Percentiles rank a stretch among this genome's conserved stretches.
Conservation (phyloP, 1,140 invertebrate genomes). For the Drosophila nebulosa region DNA sequence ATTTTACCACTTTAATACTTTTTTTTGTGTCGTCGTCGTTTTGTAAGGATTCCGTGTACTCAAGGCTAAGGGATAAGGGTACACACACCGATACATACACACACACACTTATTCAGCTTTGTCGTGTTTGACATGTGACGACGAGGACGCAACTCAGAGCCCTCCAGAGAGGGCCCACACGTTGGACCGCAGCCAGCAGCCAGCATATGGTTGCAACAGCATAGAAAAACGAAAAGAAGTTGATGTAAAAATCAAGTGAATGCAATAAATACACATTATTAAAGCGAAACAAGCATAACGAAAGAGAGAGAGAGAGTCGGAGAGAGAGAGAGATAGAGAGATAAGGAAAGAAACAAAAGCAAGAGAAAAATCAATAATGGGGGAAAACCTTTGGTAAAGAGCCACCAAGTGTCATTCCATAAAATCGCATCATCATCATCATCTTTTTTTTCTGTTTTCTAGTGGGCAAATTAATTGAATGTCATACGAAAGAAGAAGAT, state of each 20-base stretch:
- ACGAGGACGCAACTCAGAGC: not conserved
- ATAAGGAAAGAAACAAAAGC: conserved; percentile 13
- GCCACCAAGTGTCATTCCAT: conserved; percentile 38
- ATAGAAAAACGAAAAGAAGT: conserved; percentile 11
- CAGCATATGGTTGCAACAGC: conserved; percentile 31
- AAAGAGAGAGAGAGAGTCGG: not conserved
- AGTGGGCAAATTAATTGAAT: conserved; percentile 67
- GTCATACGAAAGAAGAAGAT: conserved; percentile 15
- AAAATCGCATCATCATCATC: conserved; percentile 42
- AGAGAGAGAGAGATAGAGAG: not conserved
- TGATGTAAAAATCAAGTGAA: conserved; percentile 63
- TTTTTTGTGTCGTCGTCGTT: not conserved
- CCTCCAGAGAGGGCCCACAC: conserved; percentile 6
- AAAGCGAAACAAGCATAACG: not conserved
- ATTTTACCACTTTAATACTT: conserved; percentile 63
- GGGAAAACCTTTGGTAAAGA: conserved; percentile 27
- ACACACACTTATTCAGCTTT: not conserved
- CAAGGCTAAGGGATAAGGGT: conserved; percentile 46
- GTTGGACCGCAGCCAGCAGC: not conserved
- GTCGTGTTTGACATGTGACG: conserved; percentile 18
- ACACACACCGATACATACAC: not conserved
- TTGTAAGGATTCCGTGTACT: conserved; percentile 68
- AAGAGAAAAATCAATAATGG: conserved; percentile 64
- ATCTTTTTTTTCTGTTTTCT: not conserved
- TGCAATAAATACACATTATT: conserved; percentile 56